Base-by-base conservation (phyloP, 2,113 vertebrate species). In the Brachypodius melanocephalos region DNA sequence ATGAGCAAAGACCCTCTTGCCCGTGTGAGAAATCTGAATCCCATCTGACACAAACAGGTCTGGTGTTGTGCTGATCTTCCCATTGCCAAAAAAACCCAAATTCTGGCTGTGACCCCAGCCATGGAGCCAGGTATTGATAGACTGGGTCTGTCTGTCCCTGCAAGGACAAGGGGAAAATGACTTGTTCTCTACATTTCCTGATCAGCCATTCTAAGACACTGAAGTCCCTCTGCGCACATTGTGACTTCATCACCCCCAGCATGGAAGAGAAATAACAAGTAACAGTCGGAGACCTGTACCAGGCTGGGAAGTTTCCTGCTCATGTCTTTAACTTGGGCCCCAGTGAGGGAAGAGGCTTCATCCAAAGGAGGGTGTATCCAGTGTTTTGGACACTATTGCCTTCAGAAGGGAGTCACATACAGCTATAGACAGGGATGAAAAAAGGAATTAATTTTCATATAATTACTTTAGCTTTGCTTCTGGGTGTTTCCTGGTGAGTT, bases 241-340 rank as follows among this genome's bases (percentile, higher is more conserved):
- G 40, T 55, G 71, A 36, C 19, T 75, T 42, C 78, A 55, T 48
- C 26, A 6, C 15, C 26, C 49, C 21, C 22, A 10, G 7, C 6
- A 4, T 16, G 14, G 21, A 36, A 32, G 14, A 68, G 40, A 24
- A 59, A 2, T n/a, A 38, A n/a, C 0, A 0, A 48, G 20, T 18
- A 42, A 42, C 12, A 55, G 17, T 24, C 40, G 0, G 0, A 62
- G 20, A 25, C 31, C 46, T 59, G 15, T 36, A 16, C 62, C 62
- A 62, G 48, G 17, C 54, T 61, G n/a, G 29, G 25, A 48, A 22
- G 8, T 62, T 75, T 48, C 55, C 31, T 54, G 43, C 10, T 69
- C 7, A 14, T 32, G 12, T 36, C 34, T 40, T 68, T 75, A 13
- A 54, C 55, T 22, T 62, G 15, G 12, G 21, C 12, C 31, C 25